These are phyloP conservation scores for Darwinula stevensoni DNA, from an alignment of 2,888 invertebrate species.

Conservation along the genomic window DNA sequence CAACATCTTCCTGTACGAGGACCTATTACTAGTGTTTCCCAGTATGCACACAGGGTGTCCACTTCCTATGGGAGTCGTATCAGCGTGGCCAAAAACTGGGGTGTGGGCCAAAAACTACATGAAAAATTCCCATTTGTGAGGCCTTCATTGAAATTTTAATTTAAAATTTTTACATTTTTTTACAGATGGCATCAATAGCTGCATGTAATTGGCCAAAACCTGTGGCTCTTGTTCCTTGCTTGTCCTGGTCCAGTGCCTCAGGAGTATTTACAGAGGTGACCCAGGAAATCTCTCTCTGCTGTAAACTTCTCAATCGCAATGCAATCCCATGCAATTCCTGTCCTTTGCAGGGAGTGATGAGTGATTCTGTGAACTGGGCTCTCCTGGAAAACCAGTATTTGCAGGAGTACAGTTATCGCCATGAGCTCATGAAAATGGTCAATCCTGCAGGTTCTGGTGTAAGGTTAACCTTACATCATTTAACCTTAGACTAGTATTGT, in stretches of 20 bases:
- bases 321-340: neutral
- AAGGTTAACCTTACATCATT: no score
- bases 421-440: slow-evolving; percentile 61
- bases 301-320: no score
- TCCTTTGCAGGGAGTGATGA: slow-evolving; percentile 53
- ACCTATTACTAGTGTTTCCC: no score
- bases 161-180: slow-evolving; percentile 9
- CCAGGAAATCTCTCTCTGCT: no score
- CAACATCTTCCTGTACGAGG: no score
- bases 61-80: no score
- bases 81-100: no score
- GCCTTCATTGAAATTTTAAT: slow-evolving; percentile 1
- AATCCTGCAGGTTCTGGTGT: slow-evolving; percentile 19
- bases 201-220: slow-evolving; percentile 90
- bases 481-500: no score
- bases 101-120: no score
- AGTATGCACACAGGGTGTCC: no score
- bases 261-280: slow-evolving; percentile 78
- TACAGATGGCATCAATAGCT: slow-evolving; percentile 85
- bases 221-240: slow-evolving; percentile 66
- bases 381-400: slow-evolving; percentile 60
- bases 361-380: slow-evolving; percentile 79
- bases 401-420: slow-evolving; percentile 42
- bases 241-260: slow-evolving; percentile 92
- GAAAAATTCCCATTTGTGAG: no score